These are phyloP conservation scores for Catagonus wagneri DNA, from an alignment of 2,113 vertebrate genomes.

Conservation along the genomic window DNA sequence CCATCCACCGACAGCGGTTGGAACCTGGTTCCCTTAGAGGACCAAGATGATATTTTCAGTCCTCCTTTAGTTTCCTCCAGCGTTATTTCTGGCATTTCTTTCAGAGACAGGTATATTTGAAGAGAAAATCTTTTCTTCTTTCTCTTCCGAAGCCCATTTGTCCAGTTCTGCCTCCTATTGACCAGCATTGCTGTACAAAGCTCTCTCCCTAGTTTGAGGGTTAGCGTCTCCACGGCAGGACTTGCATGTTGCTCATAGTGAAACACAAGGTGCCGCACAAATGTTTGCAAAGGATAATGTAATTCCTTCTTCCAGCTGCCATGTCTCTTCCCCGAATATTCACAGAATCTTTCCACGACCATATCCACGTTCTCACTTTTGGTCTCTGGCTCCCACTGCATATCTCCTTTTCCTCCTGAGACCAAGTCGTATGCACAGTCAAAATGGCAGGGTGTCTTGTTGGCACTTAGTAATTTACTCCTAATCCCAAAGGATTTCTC, in stretches of 20 bases:
- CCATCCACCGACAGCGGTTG: neutral
- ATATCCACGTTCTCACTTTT: neutral
- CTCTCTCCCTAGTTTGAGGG: neutral
- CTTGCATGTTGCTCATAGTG: neutral
- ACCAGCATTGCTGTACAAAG: neutral
- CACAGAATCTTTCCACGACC: neutral
- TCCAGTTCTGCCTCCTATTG: neutral
- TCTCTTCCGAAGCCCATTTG: neutral
- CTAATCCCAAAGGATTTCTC: neutral
- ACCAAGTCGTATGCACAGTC: neutral
- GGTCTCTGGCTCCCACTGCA: neutral
- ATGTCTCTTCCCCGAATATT: neutral
- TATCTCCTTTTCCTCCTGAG: neutral
- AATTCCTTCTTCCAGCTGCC: conserved; percentile 1
- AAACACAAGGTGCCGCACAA: neutral
- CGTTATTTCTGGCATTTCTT: conserved; percentile 3
- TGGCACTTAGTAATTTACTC: neutral
- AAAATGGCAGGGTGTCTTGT: neutral
- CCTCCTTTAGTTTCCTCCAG: neutral
- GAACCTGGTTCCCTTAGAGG: neutral
- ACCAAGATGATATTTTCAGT: neutral
- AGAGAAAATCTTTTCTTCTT: neutral
- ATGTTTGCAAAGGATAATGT: neutral
- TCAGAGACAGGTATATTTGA: neutral
- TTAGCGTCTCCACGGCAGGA: neutral